phyloP scores from a whole-genome alignment of 2,113 vertebrate genomes.

The Protobothrops mucrosquamatus region DNA sequence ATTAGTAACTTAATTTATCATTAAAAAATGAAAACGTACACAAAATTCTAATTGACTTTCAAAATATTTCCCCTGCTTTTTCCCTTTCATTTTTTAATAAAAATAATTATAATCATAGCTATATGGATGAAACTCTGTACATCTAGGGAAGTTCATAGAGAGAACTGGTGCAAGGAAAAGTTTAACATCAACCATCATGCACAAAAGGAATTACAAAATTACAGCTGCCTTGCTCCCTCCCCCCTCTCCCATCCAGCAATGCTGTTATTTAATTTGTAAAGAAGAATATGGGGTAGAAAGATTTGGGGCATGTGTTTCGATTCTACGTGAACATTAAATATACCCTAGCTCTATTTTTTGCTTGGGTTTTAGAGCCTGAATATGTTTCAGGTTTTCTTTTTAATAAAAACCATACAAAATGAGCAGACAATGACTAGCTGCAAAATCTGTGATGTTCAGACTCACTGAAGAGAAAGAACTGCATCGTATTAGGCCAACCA shows the following conservation, averaged over 20 bases:
- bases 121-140: conserved; percentile 64
- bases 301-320: conserved; percentile 8
- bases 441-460: conserved; percentile 39
- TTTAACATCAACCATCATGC: conserved; percentile 69
- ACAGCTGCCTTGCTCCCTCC: neutral
- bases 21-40: conserved; percentile 98
- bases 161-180: conserved; percentile 67
- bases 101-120: conserved; percentile 65
- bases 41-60: conserved; percentile 94
- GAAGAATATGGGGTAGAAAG: conserved; percentile 56
- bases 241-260: neutral
- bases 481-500: no score
- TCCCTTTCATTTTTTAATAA: conserved; percentile 74
- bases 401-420: conserved; percentile 53
- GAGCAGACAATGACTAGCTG: conserved; percentile 62
- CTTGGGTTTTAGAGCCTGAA: conserved; percentile 64
- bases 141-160: conserved; percentile 66
- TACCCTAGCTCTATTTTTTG: conserved; percentile 46
- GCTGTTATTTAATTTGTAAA: conserved; percentile 52
- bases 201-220: conserved; percentile 39
- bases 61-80: conserved; percentile 89
- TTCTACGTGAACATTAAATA: conserved; percentile 38
- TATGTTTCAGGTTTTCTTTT: conserved; percentile 39
- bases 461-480: neutral
- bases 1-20: conserved; percentile 99